Percentiles rank a stretch among this genome's conserved stretches.
phyloP scores from a whole-genome alignment of 2,113 vertebrate species.

The Chionis minor region DNA sequence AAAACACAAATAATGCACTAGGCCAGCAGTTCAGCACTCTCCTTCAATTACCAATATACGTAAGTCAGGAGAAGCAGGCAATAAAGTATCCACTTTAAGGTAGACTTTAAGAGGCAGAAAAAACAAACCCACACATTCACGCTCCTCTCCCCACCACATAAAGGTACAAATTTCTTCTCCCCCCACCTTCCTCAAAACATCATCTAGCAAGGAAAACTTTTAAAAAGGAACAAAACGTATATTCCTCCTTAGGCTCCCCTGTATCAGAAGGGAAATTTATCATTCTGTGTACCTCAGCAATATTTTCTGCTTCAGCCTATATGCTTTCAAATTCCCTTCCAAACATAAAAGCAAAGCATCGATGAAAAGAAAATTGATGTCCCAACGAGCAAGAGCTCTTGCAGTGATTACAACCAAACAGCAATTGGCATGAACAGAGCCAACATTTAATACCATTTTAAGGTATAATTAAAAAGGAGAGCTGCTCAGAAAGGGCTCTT shows the following conservation, averaged over 20 bases:
- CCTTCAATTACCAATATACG: conserved; percentile 58
- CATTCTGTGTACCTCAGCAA: conserved; percentile 32
- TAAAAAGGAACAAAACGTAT: conserved; percentile 37
- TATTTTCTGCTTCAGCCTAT: conserved; percentile 59
- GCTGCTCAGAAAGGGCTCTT: conserved; percentile 42
- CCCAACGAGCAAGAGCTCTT: conserved; percentile 43
- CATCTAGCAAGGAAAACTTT: conserved; percentile 40
- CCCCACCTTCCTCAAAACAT: neutral
- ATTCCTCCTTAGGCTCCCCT: conserved; percentile 31
- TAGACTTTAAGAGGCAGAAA: conserved; percentile 39
- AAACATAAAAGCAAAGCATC: conserved; percentile 66
- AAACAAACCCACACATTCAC: neutral
- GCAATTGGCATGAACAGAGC: conserved; percentile 53
- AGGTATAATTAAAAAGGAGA: conserved; percentile 69
- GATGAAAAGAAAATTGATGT: conserved; percentile 68
- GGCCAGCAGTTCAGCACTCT: conserved; percentile 62
- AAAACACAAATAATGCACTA: conserved; percentile 55
- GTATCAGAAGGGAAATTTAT: conserved; percentile 57
- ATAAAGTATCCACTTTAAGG: conserved; percentile 63
- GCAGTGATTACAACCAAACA: conserved; percentile 62
- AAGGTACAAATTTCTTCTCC: conserved; percentile 23
- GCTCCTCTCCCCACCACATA: neutral
- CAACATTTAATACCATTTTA: conserved; percentile 61
- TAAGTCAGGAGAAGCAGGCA: conserved; percentile 46
- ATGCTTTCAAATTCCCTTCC: conserved; percentile 55